These are phyloP conservation scores for Orientallactaga bullata DNA, from an alignment of 2,113 vertebrate genomes.

Conservation along the genomic window DNA sequence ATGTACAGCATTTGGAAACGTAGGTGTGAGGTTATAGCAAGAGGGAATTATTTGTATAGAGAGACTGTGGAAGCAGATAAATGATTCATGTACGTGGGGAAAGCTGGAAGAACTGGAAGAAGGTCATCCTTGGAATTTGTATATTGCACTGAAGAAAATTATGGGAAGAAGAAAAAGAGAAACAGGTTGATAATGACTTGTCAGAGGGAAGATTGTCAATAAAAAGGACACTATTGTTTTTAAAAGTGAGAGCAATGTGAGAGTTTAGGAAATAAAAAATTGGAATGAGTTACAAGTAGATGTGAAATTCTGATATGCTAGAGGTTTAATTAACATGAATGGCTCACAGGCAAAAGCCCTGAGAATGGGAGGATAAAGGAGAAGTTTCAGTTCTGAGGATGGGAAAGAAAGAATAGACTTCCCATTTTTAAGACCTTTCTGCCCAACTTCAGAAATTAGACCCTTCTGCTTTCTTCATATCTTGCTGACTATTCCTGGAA, in stretches of 20 bases:
- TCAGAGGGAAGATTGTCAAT: neutral
- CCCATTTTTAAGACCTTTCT: neutral
- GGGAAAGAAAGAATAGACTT: neutral
- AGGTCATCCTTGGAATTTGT: neutral
- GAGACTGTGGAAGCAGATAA: constrained; percentile 23
- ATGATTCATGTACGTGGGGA: neutral
- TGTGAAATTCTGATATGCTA: neutral
- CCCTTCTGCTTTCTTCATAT: neutral
- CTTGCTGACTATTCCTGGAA: constrained; percentile 4
- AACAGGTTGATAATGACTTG: neutral
- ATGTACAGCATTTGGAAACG: constrained; percentile 35
- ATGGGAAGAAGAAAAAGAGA: neutral
- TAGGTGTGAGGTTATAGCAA: neutral
- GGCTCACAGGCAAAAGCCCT: neutral
- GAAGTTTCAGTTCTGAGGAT: neutral
- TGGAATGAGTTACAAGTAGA: neutral
- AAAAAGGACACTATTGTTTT: constrained; percentile 29
- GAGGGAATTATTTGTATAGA: neutral
- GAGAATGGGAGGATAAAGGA: neutral
- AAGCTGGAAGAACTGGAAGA: neutral
- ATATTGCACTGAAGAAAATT: neutral
- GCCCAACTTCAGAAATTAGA: constrained; percentile 17
- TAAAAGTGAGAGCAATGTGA: constrained; percentile 4
- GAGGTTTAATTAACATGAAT: neutral
- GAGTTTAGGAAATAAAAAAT: constrained; percentile 3